Conservation (phyloP, 2,113 vertebrate species). For the Pedionomus torquatus region DNA sequence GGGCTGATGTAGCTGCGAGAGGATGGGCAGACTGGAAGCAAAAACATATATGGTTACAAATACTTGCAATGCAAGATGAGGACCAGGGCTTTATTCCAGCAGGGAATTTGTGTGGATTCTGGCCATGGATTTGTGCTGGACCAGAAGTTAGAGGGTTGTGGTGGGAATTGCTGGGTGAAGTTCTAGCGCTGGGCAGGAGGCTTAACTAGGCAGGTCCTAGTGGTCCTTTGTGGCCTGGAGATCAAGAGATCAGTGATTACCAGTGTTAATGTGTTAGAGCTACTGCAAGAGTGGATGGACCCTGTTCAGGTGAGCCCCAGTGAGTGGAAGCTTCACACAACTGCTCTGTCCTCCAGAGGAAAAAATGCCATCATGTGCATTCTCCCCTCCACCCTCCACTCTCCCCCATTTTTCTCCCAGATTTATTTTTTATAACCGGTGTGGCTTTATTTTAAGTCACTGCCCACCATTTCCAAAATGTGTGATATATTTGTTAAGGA, state of each 20-base stretch:
- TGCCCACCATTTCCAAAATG: not conserved
- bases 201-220: not conserved
- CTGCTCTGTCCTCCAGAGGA: not conserved
- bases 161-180: not conserved
- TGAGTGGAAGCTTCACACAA: not conserved
- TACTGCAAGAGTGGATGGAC: not conserved
- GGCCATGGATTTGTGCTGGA: not conserved
- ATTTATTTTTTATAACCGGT: not conserved
- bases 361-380: not conserved
- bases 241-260: not conserved
- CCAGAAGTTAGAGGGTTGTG: not conserved
- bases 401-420: not conserved
- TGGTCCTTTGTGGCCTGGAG: not conserved
- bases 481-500: conserved; percentile 22
- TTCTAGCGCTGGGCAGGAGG: not conserved
- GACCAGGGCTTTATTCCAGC: not conserved
- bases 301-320: not conserved
- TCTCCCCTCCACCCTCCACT: not conserved
- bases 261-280: not conserved
- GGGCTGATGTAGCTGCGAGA: not conserved
- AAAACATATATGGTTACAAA: accelerated
- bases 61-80: accelerated
- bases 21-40: accelerated
- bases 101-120: not conserved
- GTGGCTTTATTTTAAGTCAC: not conserved